Conservation (phyloP, 2,797 vertebrate species). For the Rhinella marina region DNA sequence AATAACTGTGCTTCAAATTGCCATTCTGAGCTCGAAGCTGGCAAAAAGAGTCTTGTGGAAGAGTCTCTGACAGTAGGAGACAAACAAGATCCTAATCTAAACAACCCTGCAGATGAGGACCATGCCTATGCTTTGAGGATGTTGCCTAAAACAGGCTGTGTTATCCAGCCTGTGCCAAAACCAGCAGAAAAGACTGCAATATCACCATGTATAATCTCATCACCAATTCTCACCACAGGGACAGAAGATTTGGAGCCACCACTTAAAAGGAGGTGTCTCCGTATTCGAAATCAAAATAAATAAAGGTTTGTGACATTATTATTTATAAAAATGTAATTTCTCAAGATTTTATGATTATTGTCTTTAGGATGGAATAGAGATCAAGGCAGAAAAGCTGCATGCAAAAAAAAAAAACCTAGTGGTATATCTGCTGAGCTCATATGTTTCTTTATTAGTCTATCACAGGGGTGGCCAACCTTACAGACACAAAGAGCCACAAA, state of each 20-base stretch:
- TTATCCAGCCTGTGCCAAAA: conserved; percentile 99
- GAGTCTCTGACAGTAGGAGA: conserved; percentile 81
- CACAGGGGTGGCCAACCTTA: too few species aligned
- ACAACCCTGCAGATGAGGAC: conserved; percentile 91
- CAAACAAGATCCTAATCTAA: conserved; percentile 89
- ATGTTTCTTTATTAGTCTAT: neutral
- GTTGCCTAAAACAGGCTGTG: conserved; percentile 92
- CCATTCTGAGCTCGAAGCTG: conserved; percentile 83
- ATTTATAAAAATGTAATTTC: conserved; percentile 60
- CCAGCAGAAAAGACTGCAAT: conserved; percentile 91
- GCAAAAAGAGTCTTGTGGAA: conserved; percentile 82
- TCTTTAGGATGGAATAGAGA: neutral
- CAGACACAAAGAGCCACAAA: too few species aligned
- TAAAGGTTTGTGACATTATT: conserved; percentile 84
- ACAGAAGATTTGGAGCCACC: conserved; percentile 94
- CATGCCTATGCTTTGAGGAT: conserved; percentile 93
- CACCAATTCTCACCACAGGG: conserved; percentile 86
- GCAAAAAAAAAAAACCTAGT: neutral
- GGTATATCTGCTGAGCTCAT: neutral
- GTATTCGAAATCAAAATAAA: conserved; percentile 99
- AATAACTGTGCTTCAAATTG: conserved; percentile 89
- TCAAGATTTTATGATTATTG: neutral
- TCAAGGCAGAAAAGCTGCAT: neutral
- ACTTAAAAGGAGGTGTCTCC: conserved; percentile 98
- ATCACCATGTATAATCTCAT: conserved; percentile 89